Conservation (phyloP, 2,113 vertebrate species). For the Tonatia bakeri region DNA sequence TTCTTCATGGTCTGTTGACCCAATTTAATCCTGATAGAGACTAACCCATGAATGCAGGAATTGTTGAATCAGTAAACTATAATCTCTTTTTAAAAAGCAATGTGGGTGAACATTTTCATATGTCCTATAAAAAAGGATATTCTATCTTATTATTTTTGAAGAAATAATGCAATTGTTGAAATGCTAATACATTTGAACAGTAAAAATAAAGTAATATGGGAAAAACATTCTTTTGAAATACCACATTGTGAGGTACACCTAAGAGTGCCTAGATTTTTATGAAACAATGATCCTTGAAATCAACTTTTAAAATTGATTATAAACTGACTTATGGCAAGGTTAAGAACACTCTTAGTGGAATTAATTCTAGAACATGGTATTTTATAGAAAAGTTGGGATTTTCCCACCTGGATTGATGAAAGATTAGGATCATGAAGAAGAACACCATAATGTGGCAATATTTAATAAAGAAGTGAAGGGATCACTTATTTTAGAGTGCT, state of each 20-base stretch:
- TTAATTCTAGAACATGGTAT: not conserved
- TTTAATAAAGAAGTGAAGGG: not conserved
- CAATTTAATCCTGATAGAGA: slow-evolving; percentile 14
- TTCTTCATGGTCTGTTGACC: slow-evolving; percentile 46
- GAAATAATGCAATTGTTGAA: not conserved
- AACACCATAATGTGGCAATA: not conserved
- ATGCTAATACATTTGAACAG: slow-evolving; percentile 35
- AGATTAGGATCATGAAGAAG: not conserved
- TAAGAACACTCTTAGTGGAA: not conserved
- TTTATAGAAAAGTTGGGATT: not conserved
- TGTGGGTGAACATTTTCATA: slow-evolving; percentile 25
- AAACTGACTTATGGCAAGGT: not conserved
- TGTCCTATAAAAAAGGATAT: not conserved
- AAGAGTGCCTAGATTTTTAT: slow-evolving; percentile 28
- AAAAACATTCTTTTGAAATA: slow-evolving; percentile 19
- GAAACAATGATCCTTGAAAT: slow-evolving; percentile 55
- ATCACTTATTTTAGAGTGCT: not conserved
- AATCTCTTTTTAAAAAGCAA: slow-evolving; percentile 28
- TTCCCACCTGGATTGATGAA: not conserved
- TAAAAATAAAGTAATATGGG: not conserved
- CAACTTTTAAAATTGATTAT: slow-evolving; percentile 13
- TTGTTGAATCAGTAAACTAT: not conserved
- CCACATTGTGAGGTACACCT: not conserved
- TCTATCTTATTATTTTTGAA: not conserved
- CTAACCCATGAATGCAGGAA: not conserved